These are phyloP conservation scores for Etia nguti DNA, from an alignment of 2,113 vertebrate species.

Conservation along the genomic window DNA sequence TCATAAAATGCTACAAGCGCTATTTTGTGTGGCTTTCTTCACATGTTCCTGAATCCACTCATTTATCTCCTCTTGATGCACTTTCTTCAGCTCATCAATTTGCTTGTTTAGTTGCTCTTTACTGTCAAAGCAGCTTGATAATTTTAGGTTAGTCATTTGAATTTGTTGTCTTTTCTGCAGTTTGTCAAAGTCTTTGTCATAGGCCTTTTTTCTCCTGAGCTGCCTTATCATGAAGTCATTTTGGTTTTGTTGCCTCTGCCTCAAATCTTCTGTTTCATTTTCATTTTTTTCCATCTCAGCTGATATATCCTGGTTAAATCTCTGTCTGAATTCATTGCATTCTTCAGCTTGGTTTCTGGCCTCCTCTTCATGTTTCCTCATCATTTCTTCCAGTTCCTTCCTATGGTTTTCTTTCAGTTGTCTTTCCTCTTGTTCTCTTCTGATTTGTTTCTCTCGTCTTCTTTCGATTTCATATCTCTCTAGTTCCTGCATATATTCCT, in stretches of 20 bases:
- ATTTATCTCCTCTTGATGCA: not conserved
- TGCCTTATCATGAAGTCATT: not conserved
- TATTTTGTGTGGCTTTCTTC: not conserved
- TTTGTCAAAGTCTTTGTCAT: not conserved
- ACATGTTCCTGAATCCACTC: not conserved
- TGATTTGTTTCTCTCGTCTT: not conserved
- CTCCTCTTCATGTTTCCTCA: not conserved
- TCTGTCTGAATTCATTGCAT: not conserved
- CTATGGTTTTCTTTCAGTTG: not conserved
- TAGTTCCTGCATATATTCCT: accelerated
- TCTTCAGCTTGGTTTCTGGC: constrained; percentile 14
- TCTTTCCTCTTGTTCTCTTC: not conserved
- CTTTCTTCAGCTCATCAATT: not conserved
- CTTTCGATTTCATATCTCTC: not conserved
- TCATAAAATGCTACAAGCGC: not conserved
- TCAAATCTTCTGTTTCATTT: not conserved
- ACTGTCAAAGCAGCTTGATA: accelerated
- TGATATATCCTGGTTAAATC: accelerated
- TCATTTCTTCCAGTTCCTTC: not conserved
- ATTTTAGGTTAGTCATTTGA: not conserved
- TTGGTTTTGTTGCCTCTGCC: accelerated
- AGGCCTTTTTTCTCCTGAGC: not conserved
- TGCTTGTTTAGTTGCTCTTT: not conserved
- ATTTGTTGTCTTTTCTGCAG: not conserved
- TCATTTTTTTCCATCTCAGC: not conserved